Percentiles rank a stretch among this genome's conserved stretches.
Evolutionary conservation across 2,888 invertebrate species (phyloP).

Genomic region (Saturnia pavonia): DNA sequence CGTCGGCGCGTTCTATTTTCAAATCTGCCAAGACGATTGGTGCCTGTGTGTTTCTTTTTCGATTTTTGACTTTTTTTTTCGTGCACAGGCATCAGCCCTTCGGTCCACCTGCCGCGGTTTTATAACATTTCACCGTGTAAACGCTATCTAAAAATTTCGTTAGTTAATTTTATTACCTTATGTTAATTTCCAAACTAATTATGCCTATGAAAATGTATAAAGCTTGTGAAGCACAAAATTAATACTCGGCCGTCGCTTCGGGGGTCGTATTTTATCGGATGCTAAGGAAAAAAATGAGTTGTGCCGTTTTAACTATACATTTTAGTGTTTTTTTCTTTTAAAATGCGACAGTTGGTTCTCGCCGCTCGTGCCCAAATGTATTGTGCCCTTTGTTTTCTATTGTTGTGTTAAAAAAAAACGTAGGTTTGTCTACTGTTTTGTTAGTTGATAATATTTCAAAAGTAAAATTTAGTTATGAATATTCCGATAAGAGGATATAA

Average conservation of each 20-base stretch:
- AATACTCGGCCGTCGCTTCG: conserved; percentile 55
- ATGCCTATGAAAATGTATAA: conserved; percentile 80
- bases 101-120: conserved; percentile 67
- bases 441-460: conserved; percentile 67
- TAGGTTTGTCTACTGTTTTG: conserved; percentile 51
- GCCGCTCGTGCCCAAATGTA: conserved; percentile 64
- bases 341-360: conserved; percentile 70
- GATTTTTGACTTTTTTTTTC: conserved; percentile 32
- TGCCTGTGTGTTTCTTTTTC: conserved; percentile 41
- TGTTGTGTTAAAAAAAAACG: conserved; percentile 40
- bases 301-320: conserved; percentile 70
- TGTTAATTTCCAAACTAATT: conserved; percentile 81
- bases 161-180: conserved; percentile 75
- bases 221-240: conserved; percentile 68
- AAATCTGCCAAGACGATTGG: conserved; percentile 62
- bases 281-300: conserved; percentile 56
- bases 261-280: conserved; percentile 68
- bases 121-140: conserved; percentile 67
- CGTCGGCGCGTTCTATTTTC: conserved; percentile 75
- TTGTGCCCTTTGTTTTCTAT: conserved; percentile 66
- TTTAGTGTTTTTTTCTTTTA: conserved; percentile 61
- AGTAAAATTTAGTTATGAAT: conserved; percentile 51
- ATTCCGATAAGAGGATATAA: conserved; percentile 26
- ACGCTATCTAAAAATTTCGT: conserved; percentile 78
- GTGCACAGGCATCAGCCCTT: conserved; percentile 28